phyloP scores from a whole-genome alignment of 2,888 invertebrate species.

The Lasiommata megera region DNA sequence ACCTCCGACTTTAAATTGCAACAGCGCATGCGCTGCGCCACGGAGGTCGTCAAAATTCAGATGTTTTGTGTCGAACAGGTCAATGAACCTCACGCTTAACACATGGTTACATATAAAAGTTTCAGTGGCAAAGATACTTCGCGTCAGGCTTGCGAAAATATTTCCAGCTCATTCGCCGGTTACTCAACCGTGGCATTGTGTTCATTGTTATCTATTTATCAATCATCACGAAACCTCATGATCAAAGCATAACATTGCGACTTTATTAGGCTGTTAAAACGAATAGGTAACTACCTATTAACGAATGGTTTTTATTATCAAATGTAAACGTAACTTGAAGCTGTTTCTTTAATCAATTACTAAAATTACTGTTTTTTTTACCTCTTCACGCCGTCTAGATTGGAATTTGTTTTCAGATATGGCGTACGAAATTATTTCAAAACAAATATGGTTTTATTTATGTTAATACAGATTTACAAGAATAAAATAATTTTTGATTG shows the following conservation, averaged over 20 bases:
- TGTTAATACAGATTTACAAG: too few species aligned
- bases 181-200: slow-evolving; percentile 12
- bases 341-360: neutral
- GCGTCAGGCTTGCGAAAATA: slow-evolving; percentile 5
- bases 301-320: neutral
- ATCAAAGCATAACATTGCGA: slow-evolving; percentile 2
- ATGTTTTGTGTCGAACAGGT: too few species aligned
- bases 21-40: too few species aligned
- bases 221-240: slow-evolving; percentile 9
- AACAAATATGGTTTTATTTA: too few species aligned
- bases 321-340: neutral
- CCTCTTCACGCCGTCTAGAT: too few species aligned
- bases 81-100: neutral
- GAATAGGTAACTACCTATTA: neutral
- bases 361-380: too few species aligned
- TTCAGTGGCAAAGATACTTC: neutral
- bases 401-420: too few species aligned
- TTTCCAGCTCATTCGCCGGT: neutral
- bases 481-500: too few species aligned
- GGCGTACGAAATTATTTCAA: too few species aligned
- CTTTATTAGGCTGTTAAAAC: slow-evolving; percentile 1
- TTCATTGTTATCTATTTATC: slow-evolving; percentile 11
- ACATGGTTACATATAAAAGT: neutral
- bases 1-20: too few species aligned
- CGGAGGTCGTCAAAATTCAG: too few species aligned